Evolutionary conservation across 2,113 vertebrate genomes (phyloP), one percentile per base, ranked within the genome.

Genomic region (Vidua chalybeata): DNA sequence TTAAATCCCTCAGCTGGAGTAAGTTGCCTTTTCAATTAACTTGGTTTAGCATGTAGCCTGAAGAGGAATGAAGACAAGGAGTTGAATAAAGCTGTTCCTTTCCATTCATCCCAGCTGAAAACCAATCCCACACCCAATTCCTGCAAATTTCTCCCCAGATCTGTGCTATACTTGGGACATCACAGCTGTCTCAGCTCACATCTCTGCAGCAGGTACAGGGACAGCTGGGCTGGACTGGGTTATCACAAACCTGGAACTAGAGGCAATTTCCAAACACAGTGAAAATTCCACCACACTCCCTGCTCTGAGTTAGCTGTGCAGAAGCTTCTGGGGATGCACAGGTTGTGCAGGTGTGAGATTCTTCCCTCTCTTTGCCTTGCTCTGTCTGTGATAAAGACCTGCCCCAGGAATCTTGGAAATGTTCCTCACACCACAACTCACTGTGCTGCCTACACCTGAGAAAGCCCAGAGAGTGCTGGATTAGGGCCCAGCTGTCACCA

Each of bases 121-220:
- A n/a, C 2, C 6, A 48, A 13, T 22, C 10, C 55, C 28, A 54
- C 8, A 19, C 6, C 7, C 15, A 20, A 15, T 55, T 41, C 5
- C 22, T 69, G 18, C 16, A 35, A 3, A 2, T 81, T 71, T 86
- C 28, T 76, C 33, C 10, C 30, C 15, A 33, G 21, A 18, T 12
- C 11, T 66, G 13, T 27, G 26, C 8, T 39, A 11, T 11, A 35
- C 28, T 15, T 71, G 33, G 18, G 23, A 41, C 7, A 15, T 8
- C 13, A 15, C 21, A 68, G 7, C 5, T 58, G 21, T 30, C 64
- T 46, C 18, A 62, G 28, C 0, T 3, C 31, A 64, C 11, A 18
- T 7, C 21, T 19, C 4, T 84, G n/a, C 2, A 5, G 6, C 49
- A 58, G 3, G 2, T 16, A 39, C 18, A 33, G 16, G 8, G 7